Evolutionary conservation across 2,888 invertebrate species (phyloP), one percentile per base, ranked within the genome.

Genomic region (Lottia gigantea): DNA sequence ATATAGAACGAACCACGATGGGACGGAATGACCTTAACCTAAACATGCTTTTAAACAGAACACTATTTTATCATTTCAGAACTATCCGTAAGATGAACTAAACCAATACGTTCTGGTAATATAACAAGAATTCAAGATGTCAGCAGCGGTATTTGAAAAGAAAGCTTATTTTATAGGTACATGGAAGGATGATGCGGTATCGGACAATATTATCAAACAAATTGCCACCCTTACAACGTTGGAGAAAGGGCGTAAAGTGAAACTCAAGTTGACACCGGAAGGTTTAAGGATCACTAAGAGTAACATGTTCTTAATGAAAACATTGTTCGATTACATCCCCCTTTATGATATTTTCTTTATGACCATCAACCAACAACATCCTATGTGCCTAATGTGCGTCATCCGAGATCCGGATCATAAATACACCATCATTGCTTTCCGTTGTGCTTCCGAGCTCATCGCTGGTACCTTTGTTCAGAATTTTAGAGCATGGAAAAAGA

Each of bases 241-340:
- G 8, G 75, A 77, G 63, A 81, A 80, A 19, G 84, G 84, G 1
- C 76, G 69, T 62, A 81, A 80, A 67, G 79, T 79, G 19, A 81
- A 77, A 66, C 66, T 83, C 25, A 74, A 70, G 64, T 65, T 84
- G 25, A 75, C 78, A 7, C 19, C 62, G 26, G 75, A 76, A 25
- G 84, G 84, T 8, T 31, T 84, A 11, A 76, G 72, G 19, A 68
- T 78, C 19, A 65, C 75, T 2, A 78, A 76, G 45, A 69, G 74
- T 14, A 71, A 74, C 19, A 67, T 80, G 45, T 71, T 83, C 11
- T 63, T 68, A 15, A 61, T 62, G 64, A 78, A 76, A 68, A 73
- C 68, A 68, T 23, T 77, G 8, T 69, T 75, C 23, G 78, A 80
- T 26, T 73, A 67, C 40, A 74, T 78, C 46, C 75, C 80, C 0